phyloP scores from a whole-genome alignment of 2,113 vertebrate species.

The Corythoichthys intestinalis region DNA sequence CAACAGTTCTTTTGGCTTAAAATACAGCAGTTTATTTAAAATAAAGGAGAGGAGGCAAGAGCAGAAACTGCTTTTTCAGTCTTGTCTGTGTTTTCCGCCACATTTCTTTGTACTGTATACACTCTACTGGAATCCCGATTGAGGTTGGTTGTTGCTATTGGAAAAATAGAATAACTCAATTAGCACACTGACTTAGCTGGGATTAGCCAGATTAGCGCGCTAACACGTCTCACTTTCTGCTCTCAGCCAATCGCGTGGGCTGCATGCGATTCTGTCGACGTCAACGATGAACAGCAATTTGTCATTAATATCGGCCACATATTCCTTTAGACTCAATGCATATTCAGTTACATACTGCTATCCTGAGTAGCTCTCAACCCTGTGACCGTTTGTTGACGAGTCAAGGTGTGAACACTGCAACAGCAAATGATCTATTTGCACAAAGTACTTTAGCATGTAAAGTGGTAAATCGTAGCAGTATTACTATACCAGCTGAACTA shows the following conservation, averaged over 20 bases:
- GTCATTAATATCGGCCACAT: not conserved
- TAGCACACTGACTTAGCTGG: conserved; percentile 53
- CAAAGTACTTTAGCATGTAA: not conserved
- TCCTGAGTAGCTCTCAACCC: not conserved
- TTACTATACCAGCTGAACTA: not conserved
- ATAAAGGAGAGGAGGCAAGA: too few species aligned
- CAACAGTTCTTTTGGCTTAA: too few species aligned
- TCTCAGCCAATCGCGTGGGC: not conserved
- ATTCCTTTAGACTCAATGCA: not conserved
- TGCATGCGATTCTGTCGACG: not conserved
- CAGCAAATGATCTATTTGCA: not conserved
- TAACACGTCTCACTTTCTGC: conserved; percentile 34
- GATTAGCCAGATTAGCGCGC: conserved; percentile 53
- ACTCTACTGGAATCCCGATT: not conserved
- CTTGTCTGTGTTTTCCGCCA: too few species aligned
- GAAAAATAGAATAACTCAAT: conserved; percentile 14
- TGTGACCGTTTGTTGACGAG: not conserved
- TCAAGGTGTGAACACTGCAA: not conserved
- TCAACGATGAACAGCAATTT: not conserved
- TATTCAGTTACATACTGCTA: not conserved
- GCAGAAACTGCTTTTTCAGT: too few species aligned
- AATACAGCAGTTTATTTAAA: too few species aligned
- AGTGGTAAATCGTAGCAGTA: not conserved
- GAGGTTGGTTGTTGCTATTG: not conserved
- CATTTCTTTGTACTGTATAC: too few species aligned